Evolutionary conservation across 2,888 invertebrate species (phyloP).

Genomic region (Gastrophysa polygoni): DNA sequence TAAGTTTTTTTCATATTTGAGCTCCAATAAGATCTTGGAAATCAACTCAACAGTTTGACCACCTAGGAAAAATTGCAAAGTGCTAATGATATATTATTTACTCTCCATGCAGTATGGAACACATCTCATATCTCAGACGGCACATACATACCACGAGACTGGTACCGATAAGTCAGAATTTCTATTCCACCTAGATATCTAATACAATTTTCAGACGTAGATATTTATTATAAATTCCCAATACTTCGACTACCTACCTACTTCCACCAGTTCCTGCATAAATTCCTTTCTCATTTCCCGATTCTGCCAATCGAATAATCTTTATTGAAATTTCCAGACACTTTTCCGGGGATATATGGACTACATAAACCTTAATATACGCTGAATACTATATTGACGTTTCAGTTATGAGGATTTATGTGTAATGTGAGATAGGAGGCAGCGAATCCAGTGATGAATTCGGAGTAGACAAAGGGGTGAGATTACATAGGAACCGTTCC

Average conservation of each 20-base stretch:
- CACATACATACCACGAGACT: too few species aligned
- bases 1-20: too few species aligned
- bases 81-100: too few species aligned
- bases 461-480: constrained; percentile 45
- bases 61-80: too few species aligned
- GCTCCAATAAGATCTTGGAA: too few species aligned
- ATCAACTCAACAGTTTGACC: too few species aligned
- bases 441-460: constrained; percentile 43
- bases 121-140: too few species aligned
- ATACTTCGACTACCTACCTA: not conserved
- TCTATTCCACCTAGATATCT: not conserved
- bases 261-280: constrained; percentile 16
- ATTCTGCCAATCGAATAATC: constrained; percentile 32
- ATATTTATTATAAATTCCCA: constrained; percentile 1
- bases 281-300: constrained; percentile 31
- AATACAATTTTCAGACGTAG: not conserved
- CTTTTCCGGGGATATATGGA: constrained; percentile 33
- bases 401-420: constrained; percentile 31
- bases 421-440: constrained; percentile 23
- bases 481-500: constrained; percentile 39
- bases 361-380: constrained; percentile 35
- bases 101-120: too few species aligned
- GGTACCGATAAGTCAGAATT: not conserved
- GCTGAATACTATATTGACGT: constrained; percentile 37
- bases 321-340: constrained; percentile 35